phyloP scores from a whole-genome alignment of 30 jellyfish, hydroid and myxozoan genomes.

The Aurelia sp. region DNA sequence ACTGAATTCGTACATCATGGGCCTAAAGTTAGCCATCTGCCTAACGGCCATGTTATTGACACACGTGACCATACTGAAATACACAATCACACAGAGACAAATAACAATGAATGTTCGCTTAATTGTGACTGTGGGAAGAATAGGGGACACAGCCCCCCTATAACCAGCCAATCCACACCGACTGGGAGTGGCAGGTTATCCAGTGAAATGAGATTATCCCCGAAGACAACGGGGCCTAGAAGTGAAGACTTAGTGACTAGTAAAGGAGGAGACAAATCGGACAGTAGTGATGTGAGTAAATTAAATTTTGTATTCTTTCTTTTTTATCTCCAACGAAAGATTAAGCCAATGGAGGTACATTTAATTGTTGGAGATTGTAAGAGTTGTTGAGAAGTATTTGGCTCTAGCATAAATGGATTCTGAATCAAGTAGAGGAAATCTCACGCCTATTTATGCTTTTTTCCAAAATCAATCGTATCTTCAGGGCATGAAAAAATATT shows the following conservation, averaged over 20 bases:
- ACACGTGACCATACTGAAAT: neutral
- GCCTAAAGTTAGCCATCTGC: conserved; percentile 40
- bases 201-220: conserved; percentile 14
- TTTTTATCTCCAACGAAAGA: no score
- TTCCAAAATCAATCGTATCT: no score
- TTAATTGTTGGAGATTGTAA: no score
- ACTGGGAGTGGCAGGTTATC: conserved; percentile 13
- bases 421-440: no score
- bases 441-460: no score
- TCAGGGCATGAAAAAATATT: no score
- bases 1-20: conserved; percentile 46
- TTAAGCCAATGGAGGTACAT: no score
- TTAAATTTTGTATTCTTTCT: no score
- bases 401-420: no score
- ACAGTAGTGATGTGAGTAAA: conserved; percentile 24
- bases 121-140: conserved; percentile 59
- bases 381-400: no score
- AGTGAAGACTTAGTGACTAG: conserved; percentile 35
- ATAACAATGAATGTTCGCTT: conserved; percentile 31
- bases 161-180: conserved; percentile 18
- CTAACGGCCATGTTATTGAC: conserved; percentile 44
- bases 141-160: conserved; percentile 31
- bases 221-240: conserved; percentile 33
- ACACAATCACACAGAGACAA: conserved; percentile 10
- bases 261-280: conserved; percentile 38